Evolutionary conservation across 92 coral and sea anemone species (phyloP).

Genomic region (Porites cylindrica): DNA sequence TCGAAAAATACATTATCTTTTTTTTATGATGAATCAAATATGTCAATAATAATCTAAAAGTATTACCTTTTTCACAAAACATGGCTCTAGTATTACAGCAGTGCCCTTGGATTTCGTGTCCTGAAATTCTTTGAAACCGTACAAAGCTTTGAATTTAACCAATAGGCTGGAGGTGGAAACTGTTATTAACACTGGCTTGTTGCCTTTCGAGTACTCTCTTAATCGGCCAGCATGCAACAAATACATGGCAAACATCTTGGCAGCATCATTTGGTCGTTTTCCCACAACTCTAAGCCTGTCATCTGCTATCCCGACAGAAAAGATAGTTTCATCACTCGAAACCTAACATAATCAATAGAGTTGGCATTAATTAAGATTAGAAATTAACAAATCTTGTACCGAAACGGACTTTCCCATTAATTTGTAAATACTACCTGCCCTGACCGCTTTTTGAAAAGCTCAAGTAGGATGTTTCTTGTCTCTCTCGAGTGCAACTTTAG

Average conservation of each 20-base stretch:
- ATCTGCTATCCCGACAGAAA: constrained; percentile 14
- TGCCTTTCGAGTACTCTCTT: constrained; percentile 45
- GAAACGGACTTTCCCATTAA: background rate
- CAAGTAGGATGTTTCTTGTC: too few species aligned
- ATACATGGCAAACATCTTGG: constrained; percentile 50
- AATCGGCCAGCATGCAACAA: constrained; percentile 31
- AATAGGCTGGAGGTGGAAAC: constrained; percentile 20
- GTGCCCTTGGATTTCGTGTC: constrained; percentile 16
- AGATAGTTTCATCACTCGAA: constrained; percentile 36
- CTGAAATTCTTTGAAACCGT: background rate
- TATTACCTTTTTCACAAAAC: constrained; percentile 33
- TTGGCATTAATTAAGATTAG: background rate
- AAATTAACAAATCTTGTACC: constrained; percentile 9
- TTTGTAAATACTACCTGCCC: constrained; percentile 13
- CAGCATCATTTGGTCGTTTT: constrained; percentile 47
- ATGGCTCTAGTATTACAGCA: constrained; percentile 16
- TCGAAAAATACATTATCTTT: too few species aligned
- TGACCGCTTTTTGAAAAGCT: background rate
- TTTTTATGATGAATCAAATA: too few species aligned
- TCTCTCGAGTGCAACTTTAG: too few species aligned
- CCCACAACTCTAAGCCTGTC: constrained; percentile 15
- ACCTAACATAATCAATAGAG: constrained; percentile 1
- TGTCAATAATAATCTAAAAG: background rate
- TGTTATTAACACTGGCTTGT: constrained; percentile 21
- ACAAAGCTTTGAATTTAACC: background rate